These are phyloP conservation scores for Stenodema calcarata DNA, from an alignment of 2,888 invertebrate species.

Conservation along the genomic window DNA sequence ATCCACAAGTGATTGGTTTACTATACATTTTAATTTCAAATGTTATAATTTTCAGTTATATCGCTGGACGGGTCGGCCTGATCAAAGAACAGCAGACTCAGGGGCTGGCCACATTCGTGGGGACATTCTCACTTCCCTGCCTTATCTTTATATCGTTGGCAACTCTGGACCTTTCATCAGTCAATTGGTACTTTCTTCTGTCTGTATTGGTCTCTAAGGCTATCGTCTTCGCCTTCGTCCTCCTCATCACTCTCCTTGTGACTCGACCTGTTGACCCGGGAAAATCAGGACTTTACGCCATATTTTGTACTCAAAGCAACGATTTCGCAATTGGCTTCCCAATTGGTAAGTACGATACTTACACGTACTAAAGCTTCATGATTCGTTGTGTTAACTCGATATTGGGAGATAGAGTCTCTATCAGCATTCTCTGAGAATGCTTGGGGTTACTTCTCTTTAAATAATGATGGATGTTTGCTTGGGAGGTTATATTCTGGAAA, in stretches of 20 bases:
- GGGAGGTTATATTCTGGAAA: no score
- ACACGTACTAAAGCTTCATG: no score
- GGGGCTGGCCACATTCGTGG: slow-evolving; percentile 91
- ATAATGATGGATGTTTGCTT: no score
- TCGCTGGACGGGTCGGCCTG: slow-evolving; percentile 82
- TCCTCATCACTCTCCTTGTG: slow-evolving; percentile 74
- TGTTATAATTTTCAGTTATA: slow-evolving; percentile 63
- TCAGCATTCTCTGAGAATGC: no score
- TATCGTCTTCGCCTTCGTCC: slow-evolving; percentile 80
- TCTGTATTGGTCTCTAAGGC: slow-evolving; percentile 86
- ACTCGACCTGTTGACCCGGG: slow-evolving; percentile 78
- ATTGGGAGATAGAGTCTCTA: no score
- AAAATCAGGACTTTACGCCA: slow-evolving; percentile 88
- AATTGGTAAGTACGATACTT: slow-evolving; percentile 81
- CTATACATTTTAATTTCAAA: no score
- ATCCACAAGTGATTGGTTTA: no score
- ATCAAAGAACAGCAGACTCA: slow-evolving; percentile 84
- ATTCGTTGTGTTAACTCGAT: no score
- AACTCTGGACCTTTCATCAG: slow-evolving; percentile 78
- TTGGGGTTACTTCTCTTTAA: no score
- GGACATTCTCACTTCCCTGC: slow-evolving; percentile 90
- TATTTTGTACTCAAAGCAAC: slow-evolving; percentile 96
- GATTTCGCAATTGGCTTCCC: slow-evolving; percentile 97
- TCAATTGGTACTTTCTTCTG: slow-evolving; percentile 90
- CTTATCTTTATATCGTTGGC: slow-evolving; percentile 90